Base-by-base conservation (phyloP, 2,113 vertebrate genomes). In the Oxyura jamaicensis region DNA sequence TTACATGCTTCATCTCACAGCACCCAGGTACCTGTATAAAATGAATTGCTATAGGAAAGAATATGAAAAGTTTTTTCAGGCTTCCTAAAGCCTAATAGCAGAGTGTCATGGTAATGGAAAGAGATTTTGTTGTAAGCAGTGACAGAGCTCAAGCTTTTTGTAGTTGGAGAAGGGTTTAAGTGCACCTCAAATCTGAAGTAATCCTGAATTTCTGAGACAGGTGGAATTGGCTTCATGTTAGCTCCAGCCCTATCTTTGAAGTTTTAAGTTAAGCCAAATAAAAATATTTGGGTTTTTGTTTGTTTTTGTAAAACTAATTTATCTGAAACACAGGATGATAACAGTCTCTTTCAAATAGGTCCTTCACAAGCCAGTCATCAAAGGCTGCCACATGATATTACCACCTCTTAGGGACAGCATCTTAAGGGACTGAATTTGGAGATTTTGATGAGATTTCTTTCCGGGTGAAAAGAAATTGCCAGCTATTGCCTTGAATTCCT, bases 321-420 rank as follows among this genome's bases (percentile, higher is more conserved):
- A 33, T 35, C 11, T 68, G 46, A 79, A 83, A 7, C 8, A 26
- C 20, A 72, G 36, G 15, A 33, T n/a, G 0, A 50, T 65, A 25
- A 19, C 42, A 31, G 1, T 42, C 6, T 77, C 33, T 66, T 14
- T 83, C 39, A 78, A 72, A 44, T 1, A 60, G 11, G 5, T 46
- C 15, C 6, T 69, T 33, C 66, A 42, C 13, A 8, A 28, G 20
- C 11, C n/a, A 36, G 0, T 48, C 11, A 33, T 15, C 13, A 42
- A 60, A 52, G 41, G 17, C n/a, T 91, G 26, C 5, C 55, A 14
- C 7, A 13, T 22, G 63, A 44, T 8, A 36, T 48, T 63, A 41
- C 11, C 7, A 68, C 5, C 28, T 31, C 13, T 62, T 66, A 62
- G 29, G 19, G 65, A 22, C 4, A 62, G n/a, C 9, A 42, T 35